Base-by-base conservation (phyloP, 2,113 vertebrate species). In the Prietella phreatophila region DNA sequence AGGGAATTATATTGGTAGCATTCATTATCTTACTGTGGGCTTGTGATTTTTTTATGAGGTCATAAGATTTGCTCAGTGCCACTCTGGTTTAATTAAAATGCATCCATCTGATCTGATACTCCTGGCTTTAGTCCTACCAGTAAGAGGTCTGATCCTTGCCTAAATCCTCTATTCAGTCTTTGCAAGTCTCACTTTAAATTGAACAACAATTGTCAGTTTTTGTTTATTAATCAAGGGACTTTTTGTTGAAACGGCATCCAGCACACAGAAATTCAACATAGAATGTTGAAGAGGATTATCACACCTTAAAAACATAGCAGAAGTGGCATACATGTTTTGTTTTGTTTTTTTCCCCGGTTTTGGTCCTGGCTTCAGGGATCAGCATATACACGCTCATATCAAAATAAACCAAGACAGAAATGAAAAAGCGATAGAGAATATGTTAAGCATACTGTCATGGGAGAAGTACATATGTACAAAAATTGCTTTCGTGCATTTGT, bases 1-100 rank as follows among this genome's bases (percentile, higher is more conserved):
- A 90, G 93, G 94, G 93, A 95, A 94, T 94, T 94, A 93, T 90
- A 86, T 90, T 90, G 84, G 87, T 90, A 86, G 90, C 87, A 88
- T 93, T 91, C 90, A 92, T 92, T 93, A 92, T 91, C 90, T 58
- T 79, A 61, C 82, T 89, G 85, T 86, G 82, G 85, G 53, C 75
- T 55, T 36, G 25, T 89, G 85, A 85, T 91, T 73, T 33, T 73
- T 50, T 84, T 80, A 84, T 75, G 80, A 87, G 76, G 71, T 60
- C 58, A n/a, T 55, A 67, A 73, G 76, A 50, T 71, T 83, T 63
- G 55, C 55, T 39, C 50, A 80, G 86, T 83, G 82, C 58, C 82
- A 79, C 76, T 85, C 69, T 73, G 39, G 69, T 85, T 89, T 90
- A 90, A 89, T 92, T 91, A 82, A 90, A 90, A 86, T n/a, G 39